Evolutionary conservation across 2,888 invertebrate species (phyloP).

Genomic region (Branchipolynoe longqiensis): DNA sequence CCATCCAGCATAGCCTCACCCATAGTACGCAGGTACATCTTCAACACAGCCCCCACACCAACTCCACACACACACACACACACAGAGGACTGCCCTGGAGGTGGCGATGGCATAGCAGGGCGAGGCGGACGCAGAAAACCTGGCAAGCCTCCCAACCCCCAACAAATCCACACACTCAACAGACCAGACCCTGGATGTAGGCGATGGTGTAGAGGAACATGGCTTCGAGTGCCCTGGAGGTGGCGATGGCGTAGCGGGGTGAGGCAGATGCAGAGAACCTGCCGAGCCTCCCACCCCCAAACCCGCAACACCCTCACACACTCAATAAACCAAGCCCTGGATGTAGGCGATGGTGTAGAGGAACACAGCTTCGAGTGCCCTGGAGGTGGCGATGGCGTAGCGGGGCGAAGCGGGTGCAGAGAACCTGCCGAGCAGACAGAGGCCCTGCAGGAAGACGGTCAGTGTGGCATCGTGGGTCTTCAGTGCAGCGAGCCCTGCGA

Average conservation of each 20-base stretch:
- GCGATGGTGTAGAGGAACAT: slow-evolving; percentile 10
- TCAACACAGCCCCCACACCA: no score
- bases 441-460: slow-evolving; percentile 20
- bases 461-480: slow-evolving; percentile 21
- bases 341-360: slow-evolving; percentile 8
- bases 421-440: slow-evolving; percentile 25
- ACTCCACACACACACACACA: no score
- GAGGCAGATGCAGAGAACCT: slow-evolving; percentile 16
- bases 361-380: slow-evolving; percentile 22
- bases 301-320: neutral
- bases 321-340: slow-evolving; percentile 33
- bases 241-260: slow-evolving; percentile 8
- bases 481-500: slow-evolving; percentile 12
- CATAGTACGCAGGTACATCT: no score
- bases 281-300: no score
- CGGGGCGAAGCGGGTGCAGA: slow-evolving; percentile 16
- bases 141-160: no score
- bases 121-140: no score
- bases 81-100: no score
- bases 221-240: slow-evolving; percentile 34
- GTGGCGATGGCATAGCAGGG: no score
- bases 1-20: no score
- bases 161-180: no score
- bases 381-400: slow-evolving; percentile 28
- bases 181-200: slow-evolving; percentile 28